Evolutionary conservation across 2,113 vertebrate species (phyloP), one percentile per base, ranked within the genome.

Genomic region (Heliornis fulica): DNA sequence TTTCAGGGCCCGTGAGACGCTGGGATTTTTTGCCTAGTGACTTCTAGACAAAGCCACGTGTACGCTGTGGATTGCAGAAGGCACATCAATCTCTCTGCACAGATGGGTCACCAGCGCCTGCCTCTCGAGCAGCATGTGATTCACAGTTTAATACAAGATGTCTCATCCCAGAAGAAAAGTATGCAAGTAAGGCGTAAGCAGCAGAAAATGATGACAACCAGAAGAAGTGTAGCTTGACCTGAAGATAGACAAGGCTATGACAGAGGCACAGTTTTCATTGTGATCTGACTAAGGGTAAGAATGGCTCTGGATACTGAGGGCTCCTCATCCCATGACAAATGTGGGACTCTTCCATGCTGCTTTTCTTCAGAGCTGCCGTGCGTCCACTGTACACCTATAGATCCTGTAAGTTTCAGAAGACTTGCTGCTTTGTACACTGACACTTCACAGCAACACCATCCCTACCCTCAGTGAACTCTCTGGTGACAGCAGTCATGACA

Each of bases 201-300:
- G 41, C 31, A 53, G 72, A 77, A 91, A 83, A 72, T 38, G 61
- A 77, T 19, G n/a, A 81, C 65, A 83, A 54, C 41, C 0, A 0
- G 65, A 59, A 65, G 31, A 57, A 57, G 41, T 0, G 0, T 21
- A 72, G 40, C 0, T 0, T 83, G 71, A 36, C 31, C 16, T 72
- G 81, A 41, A 80, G 57, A 38, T 10, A 77, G 59, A 31, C 60
- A 41, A 34, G 68, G 66, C 38, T 69, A 13, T 74, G n/a, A 66
- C 3, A 82, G 60, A 85, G 84, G 48, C 25, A 53, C 15, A 11
- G 17, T 3, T 32, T 53, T 78, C 36, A 8, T n/a, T 91, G 41
- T 40, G 26, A 76, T 63, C 36, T 70, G 68, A 71, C 2, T 19
- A 32, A 63, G 11, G 10, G 7, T 32, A 75, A 41, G 65, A 75